phyloP scores from a whole-genome alignment of 2,113 vertebrate genomes.

The Mystacornis crossleyi region DNA sequence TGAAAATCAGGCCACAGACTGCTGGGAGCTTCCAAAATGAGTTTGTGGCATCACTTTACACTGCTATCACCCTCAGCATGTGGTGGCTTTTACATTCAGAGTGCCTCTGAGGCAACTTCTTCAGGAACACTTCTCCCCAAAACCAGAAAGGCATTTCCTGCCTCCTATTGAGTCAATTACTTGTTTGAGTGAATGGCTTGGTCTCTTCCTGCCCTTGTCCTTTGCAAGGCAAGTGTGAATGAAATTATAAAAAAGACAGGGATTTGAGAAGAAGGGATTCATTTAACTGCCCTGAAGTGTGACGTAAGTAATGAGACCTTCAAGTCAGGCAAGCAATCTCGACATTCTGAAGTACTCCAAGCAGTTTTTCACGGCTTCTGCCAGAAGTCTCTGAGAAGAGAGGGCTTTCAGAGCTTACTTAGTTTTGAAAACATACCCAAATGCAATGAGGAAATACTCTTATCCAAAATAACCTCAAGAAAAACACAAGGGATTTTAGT shows the following conservation, averaged over 20 bases:
- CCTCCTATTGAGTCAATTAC: neutral
- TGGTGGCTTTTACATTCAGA: neutral
- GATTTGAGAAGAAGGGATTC: constrained; percentile 26
- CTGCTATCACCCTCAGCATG: neutral
- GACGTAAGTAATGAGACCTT: constrained; percentile 7
- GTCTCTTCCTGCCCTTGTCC: constrained; percentile 9
- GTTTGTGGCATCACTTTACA: neutral
- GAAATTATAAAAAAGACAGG: neutral
- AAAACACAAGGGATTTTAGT: constrained; percentile 24
- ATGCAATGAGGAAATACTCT: constrained; percentile 22
- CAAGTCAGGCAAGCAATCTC: neutral
- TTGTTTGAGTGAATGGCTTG: neutral
- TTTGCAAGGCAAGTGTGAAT: constrained; percentile 9
- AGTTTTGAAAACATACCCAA: constrained; percentile 19
- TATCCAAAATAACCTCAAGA: constrained; percentile 42
- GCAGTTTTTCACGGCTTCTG: neutral
- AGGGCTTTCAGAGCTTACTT: neutral
- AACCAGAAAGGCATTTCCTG: constrained; percentile 32
- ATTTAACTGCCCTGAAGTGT: neutral
- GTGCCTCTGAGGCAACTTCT: neutral
- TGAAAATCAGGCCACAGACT: neutral
- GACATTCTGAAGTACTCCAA: neutral
- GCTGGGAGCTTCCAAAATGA: neutral
- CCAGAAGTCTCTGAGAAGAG: neutral
- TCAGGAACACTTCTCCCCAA: neutral